Conservation (phyloP, 2,113 vertebrate species). For the Lagopus leucura region DNA sequence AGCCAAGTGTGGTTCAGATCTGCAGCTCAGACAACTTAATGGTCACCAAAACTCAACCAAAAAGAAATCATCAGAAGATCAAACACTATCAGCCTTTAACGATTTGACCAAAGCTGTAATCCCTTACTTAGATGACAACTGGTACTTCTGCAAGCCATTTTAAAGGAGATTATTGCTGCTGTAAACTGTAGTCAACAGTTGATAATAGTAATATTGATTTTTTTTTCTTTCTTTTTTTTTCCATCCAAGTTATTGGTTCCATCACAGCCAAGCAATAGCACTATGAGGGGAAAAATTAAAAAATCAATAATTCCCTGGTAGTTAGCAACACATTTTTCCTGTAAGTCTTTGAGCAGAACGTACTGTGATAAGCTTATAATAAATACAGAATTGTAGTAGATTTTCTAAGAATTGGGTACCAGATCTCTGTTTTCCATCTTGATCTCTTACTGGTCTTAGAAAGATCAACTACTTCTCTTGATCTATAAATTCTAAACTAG, state of each 20-base stretch:
- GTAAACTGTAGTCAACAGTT: conserved; percentile 58
- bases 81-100: background rate
- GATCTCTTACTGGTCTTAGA: background rate
- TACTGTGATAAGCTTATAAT: conserved; percentile 48
- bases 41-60: background rate
- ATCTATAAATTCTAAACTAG: background rate
- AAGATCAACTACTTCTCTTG: background rate
- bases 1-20: background rate
- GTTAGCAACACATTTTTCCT: conserved; percentile 60
- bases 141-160: conserved; percentile 13
- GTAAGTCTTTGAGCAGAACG: conserved; percentile 50
- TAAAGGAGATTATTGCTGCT: conserved; percentile 55
- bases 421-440: background rate
- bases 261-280: conserved; percentile 40
- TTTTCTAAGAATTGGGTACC: conserved; percentile 24
- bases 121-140: conserved; percentile 1
- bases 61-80: background rate
- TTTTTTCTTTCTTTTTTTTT: too few relatives aligned
- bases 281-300: background rate
- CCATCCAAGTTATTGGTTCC: conserved; percentile 12
- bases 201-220: conserved; percentile 70
- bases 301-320: conserved; percentile 61
- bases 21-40: background rate
- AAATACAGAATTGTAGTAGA: conserved; percentile 51
- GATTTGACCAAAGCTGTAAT: background rate